A percentile compares a stretch with the other conserved stretches of the same genome.
Evolutionary conservation across 2,113 vertebrate genomes (phyloP).

Genomic region (Australoheros scitulus): DNA sequence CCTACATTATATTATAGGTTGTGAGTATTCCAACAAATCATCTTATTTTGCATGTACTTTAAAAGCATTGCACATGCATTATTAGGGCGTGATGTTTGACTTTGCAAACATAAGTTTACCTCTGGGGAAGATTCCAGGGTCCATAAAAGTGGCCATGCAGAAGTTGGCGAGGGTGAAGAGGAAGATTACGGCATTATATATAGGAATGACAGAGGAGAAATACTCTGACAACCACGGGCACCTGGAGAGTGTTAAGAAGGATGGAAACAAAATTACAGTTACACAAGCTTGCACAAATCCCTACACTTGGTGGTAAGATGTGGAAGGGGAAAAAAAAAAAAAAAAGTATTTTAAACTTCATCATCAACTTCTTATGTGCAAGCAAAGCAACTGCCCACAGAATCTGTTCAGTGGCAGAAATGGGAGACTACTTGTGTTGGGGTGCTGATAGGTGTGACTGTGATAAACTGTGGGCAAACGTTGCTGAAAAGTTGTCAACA

Average conservation of each 20-base stretch:
- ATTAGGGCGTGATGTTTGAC: background rate
- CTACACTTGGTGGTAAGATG: background rate
- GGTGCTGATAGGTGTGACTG: constrained; percentile 12
- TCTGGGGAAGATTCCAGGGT: constrained; percentile 96
- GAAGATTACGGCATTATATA: constrained; percentile 92
- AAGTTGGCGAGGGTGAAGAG: constrained; percentile 98
- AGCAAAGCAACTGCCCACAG: background rate
- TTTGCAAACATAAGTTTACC: constrained; percentile 73
- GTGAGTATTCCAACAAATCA: background rate
- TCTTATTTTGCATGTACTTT: background rate
- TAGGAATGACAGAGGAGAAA: constrained; percentile 87
- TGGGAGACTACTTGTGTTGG: constrained; percentile 1
- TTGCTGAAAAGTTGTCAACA: background rate
- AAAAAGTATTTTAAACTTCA: background rate
- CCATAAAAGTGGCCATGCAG: constrained; percentile 99
- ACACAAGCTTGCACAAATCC: background rate
- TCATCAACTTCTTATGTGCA: background rate
- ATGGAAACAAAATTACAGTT: background rate
- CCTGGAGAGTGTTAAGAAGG: constrained; percentile 66
- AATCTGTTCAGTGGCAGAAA: constrained; percentile 16
- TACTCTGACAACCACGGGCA: constrained; percentile 91
- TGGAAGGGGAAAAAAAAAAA: background rate
- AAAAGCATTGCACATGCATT: background rate
- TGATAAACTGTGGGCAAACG: background rate
- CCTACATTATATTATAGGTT: background rate